phyloP scores from a whole-genome alignment of 2,888 invertebrate species.

The Ommatoiulus sabulosus region DNA sequence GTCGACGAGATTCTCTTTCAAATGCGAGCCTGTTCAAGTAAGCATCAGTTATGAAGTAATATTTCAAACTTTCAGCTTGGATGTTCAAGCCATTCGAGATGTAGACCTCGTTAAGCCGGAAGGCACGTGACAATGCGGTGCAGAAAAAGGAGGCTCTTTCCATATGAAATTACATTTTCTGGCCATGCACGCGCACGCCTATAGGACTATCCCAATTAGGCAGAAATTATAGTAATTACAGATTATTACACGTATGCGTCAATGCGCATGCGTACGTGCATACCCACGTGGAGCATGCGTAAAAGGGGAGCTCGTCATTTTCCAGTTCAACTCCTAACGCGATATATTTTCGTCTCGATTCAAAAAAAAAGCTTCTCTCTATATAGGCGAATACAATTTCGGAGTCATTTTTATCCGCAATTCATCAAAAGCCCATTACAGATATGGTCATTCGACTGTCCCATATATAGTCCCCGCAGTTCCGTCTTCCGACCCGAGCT shows the following conservation, averaged over 20 bases:
- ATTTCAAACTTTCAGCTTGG: not conserved
- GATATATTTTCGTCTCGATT: not conserved
- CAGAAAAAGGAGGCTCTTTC: not conserved
- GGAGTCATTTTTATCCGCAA: constrained; percentile 42
- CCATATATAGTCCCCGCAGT: not conserved
- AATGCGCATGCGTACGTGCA: not conserved
- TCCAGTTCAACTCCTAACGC: constrained; percentile 6
- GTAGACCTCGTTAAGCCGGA: constrained; percentile 20
- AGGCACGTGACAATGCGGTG: constrained; percentile 4
- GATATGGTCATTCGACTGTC: constrained; percentile 47
- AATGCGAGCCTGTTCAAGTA: not conserved
- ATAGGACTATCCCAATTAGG: constrained; percentile 41
- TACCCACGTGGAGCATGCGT: not conserved
- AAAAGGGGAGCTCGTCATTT: not conserved
- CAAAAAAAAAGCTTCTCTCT: not conserved
- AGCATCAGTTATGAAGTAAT: not conserved
- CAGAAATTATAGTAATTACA: constrained; percentile 33
- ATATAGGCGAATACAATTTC: not conserved
- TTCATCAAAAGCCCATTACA: constrained; percentile 48
- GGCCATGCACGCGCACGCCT: constrained; percentile 27
- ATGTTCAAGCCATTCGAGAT: not conserved
- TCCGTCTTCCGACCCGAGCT: constrained; percentile 42
- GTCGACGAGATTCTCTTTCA: not conserved
- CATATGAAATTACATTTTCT: not conserved
- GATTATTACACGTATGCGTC: not conserved